Conservation (phyloP, 2,113 vertebrate genomes). For the Trachemys scripta region DNA sequence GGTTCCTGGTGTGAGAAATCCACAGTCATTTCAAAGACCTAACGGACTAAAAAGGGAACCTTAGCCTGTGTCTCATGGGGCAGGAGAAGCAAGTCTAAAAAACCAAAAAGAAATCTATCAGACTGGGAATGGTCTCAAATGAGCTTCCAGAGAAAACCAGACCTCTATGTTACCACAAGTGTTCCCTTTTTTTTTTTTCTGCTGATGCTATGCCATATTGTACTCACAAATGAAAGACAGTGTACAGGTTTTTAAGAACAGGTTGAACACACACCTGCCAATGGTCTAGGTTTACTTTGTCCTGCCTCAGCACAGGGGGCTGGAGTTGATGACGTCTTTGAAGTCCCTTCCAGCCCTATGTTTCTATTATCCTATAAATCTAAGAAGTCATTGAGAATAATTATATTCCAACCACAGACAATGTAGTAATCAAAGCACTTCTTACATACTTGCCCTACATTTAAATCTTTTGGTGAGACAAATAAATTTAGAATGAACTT, state of each 20-base stretch:
- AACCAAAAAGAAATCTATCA: not conserved
- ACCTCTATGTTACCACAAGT: not conserved
- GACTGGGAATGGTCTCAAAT: not conserved
- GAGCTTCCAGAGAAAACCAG: not conserved
- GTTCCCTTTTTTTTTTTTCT: not conserved
- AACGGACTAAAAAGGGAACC: not conserved
- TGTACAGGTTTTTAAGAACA: not conserved
- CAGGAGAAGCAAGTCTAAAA: accelerated
- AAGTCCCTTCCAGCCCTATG: not conserved
- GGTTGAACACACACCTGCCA: not conserved
- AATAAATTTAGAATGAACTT: not conserved
- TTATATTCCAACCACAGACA: not conserved
- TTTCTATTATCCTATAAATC: not conserved
- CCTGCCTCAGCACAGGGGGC: not conserved
- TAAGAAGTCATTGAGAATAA: accelerated
- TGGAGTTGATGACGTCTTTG: not conserved
- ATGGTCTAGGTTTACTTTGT: not conserved
- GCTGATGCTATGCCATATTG: not conserved
- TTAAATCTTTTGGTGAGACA: not conserved
- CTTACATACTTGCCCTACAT: not conserved
- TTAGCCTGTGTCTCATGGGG: not conserved
- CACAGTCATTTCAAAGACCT: conserved; percentile 11
- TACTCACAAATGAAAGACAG: not conserved
- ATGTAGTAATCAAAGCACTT: not conserved
- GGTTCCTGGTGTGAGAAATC: conserved; percentile 84